These are phyloP conservation scores for Tanypteryx hageni DNA, from an alignment of 2,888 invertebrate species.

Conservation along the genomic window DNA sequence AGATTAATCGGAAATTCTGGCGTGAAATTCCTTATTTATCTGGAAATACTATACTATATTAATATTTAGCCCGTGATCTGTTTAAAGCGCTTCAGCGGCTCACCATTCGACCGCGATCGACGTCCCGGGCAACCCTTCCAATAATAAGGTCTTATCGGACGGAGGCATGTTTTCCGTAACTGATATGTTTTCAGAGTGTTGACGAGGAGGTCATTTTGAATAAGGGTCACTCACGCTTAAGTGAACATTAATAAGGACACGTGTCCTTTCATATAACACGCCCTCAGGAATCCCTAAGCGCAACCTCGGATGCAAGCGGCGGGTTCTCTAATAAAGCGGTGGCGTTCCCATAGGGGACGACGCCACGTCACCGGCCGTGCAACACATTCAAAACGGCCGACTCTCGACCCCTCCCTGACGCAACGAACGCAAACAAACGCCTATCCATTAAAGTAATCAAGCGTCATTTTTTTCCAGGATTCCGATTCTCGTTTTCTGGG, in stretches of 20 bases:
- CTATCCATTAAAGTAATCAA: no score
- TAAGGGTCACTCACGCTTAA: not conserved
- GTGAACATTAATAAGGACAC: conserved; percentile 20
- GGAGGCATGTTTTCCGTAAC: not conserved
- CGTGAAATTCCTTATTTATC: no score
- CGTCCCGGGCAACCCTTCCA: not conserved
- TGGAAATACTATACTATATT: no score
- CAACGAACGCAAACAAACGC: no score
- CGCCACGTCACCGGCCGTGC: not conserved
- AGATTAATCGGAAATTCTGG: no score
- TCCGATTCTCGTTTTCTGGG: no score
- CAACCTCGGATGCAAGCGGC: not conserved
- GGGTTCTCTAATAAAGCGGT: not conserved
- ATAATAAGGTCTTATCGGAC: not conserved
- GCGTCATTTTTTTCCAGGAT: no score
- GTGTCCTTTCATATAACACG: not conserved
- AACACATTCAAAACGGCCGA: not conserved
- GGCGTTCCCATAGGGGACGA: not conserved
- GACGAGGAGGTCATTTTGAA: not conserved
- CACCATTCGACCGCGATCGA: no score
- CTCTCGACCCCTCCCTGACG: no score
- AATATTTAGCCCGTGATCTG: no score
- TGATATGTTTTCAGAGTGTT: not conserved
- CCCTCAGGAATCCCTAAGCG: not conserved
- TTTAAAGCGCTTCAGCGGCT: no score